Conservation (phyloP, 2,888 invertebrate species). For the Dorcus hopei region DNA sequence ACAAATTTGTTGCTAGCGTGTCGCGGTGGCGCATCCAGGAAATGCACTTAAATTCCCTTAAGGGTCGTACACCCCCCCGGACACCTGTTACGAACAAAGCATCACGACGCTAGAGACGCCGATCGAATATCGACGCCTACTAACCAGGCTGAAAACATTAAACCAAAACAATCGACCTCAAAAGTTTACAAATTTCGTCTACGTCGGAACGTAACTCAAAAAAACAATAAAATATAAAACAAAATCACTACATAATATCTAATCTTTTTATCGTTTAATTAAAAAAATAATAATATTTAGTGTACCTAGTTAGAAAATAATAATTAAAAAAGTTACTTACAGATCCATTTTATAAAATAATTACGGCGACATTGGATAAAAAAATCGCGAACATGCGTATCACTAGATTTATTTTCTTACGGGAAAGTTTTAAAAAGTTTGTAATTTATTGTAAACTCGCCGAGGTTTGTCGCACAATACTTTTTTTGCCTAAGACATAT, state of each 20-base stretch:
- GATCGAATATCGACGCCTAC: constrained; percentile 32
- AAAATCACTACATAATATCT: not conserved
- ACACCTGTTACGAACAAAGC: constrained; percentile 41
- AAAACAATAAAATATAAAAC: not conserved
- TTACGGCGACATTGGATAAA: not conserved
- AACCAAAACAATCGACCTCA: constrained; percentile 15
- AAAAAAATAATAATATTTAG: no score
- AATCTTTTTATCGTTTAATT: no score
- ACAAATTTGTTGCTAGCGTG: not conserved
- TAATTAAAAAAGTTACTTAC: constrained; percentile 9
- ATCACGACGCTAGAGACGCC: constrained; percentile 37
- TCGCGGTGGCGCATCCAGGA: constrained; percentile 9
- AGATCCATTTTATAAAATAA: constrained; percentile 10
- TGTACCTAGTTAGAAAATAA: not conserved
- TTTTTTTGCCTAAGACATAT: no score
- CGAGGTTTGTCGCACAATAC: no score
- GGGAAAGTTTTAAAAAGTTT: no score
- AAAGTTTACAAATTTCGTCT: not conserved
- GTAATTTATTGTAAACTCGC: no score
- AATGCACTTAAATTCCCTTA: constrained; percentile 11
- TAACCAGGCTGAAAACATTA: constrained; percentile 22
- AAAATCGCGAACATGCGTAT: no score
- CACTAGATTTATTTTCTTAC: no score
- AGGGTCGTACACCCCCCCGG: constrained; percentile 22
- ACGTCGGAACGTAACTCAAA: no score